These are phyloP conservation scores for Labia minor DNA, from an alignment of 2,888 invertebrate species.

Conservation along the genomic window DNA sequence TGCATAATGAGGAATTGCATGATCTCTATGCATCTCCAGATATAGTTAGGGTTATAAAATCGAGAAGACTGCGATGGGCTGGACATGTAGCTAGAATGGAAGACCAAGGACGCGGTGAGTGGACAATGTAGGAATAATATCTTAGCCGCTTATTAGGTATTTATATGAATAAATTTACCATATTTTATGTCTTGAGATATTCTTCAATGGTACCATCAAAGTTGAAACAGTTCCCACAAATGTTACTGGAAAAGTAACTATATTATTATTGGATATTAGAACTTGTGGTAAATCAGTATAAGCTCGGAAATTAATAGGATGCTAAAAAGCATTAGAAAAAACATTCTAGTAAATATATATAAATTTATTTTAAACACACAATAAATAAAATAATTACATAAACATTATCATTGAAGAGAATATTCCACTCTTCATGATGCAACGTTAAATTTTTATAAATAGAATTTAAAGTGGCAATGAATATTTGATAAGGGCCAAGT, in stretches of 20 bases:
- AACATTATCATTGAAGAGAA: background rate
- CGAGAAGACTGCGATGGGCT: too few relatives aligned
- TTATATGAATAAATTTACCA: slow-evolving; percentile 34
- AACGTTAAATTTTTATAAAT: background rate
- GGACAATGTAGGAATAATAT: too few relatives aligned
- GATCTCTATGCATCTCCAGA: too few relatives aligned
- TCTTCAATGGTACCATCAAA: slow-evolving; percentile 33
- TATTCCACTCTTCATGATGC: background rate
- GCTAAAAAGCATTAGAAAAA: background rate
- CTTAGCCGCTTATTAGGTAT: too few relatives aligned
- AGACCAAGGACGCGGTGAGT: too few relatives aligned
- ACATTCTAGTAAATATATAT: background rate
- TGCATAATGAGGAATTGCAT: too few relatives aligned
- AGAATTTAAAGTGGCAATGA: background rate
- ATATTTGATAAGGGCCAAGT: background rate
- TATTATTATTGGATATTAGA: slow-evolving; percentile 32
- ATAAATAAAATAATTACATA: background rate
- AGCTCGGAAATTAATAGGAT: slow-evolving; percentile 35
- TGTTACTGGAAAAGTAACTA: slow-evolving; percentile 33
- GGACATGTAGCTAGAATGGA: too few relatives aligned
- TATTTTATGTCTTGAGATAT: slow-evolving; percentile 35
- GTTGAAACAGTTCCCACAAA: slow-evolving; percentile 34
- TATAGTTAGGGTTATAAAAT: too few relatives aligned
- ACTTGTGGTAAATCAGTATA: slow-evolving; percentile 35
- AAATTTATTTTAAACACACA: background rate